Base-by-base conservation (phyloP, 2,888 invertebrate species). In the Epistrophella euchroma region DNA sequence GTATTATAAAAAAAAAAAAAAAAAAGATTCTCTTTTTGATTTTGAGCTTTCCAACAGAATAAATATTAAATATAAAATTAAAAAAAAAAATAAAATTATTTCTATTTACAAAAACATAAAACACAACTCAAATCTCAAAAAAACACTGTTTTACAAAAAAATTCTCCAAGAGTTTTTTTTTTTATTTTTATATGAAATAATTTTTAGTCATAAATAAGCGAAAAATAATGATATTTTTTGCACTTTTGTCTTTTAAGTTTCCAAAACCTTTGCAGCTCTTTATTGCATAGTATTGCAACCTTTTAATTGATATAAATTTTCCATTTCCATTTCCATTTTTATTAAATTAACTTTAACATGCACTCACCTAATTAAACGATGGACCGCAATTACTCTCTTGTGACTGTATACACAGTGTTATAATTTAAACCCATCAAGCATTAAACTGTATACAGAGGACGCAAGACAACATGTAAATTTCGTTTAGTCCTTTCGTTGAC, bases 331-430 rank as follows among this genome's bases (percentile, higher is more conserved):
- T 45, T 17, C n/a, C 7, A n/a, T 22, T 60, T 60, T 22, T 55
- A 35, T 35, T 68, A 43, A 62, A 62, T 62, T 62, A 73, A 32
- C 32, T 35, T 19, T 40, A 37, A 28, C 85, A 85, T 81, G 85
- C 85, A 81, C 80, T 81, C 73, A 73, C 60, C 71, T 86, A 86
- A 86, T 86, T 82, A 73, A 86, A 82, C 60, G n/a, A 82, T 78
- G 82, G 52, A 82, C 82, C 78, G 43, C 82, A 86, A 86, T 75
- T 82, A 86, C 82, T 86, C 86, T 81, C 86, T 55, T 70, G 86
- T 56, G 86, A 71, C 56, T 52, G 1, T 55, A 52, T 15, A n/a
- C 0, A 64, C 6, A 7, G 19, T 47, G 7, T 25, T 58, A 17
- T 45, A 35, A 6, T 35, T 66, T n/a, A 35, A 58, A 66, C 58